These are phyloP conservation scores for Leptonema lineaticorne DNA, from an alignment of 1,140 invertebrate species.

Conservation along the genomic window DNA sequence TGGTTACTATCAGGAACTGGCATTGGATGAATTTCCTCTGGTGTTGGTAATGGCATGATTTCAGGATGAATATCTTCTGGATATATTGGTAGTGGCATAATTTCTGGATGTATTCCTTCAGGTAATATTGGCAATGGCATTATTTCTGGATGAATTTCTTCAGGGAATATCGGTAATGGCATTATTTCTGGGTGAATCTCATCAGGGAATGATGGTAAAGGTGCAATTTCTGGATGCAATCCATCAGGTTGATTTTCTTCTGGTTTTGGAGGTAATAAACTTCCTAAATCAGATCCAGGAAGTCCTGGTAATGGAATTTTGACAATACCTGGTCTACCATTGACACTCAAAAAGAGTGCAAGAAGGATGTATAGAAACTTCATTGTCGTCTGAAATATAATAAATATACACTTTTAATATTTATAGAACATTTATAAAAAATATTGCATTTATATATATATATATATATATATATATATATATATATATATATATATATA, in stretches of 20 bases:
- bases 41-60: neutral
- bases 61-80: neutral
- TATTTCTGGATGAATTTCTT: neutral
- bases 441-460: neutral
- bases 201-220: neutral
- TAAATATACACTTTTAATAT: neutral
- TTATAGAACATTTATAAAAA: neutral
- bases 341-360: neutral
- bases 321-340: neutral
- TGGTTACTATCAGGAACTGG: neutral
- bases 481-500: no score
- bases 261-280: no score
- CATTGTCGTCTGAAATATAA: neutral
- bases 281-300: neutral
- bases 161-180: neutral
- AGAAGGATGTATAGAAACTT: neutral
- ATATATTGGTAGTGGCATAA: neutral
- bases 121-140: neutral
- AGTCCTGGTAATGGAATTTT: neutral
- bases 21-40: neutral
- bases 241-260: no score
- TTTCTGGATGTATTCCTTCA: neutral
- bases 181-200: neutral
- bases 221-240: neutral
- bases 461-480: no score